Base-by-base conservation (phyloP, 2,797 vertebrate genomes). In the Pangasius larnaudii region DNA sequence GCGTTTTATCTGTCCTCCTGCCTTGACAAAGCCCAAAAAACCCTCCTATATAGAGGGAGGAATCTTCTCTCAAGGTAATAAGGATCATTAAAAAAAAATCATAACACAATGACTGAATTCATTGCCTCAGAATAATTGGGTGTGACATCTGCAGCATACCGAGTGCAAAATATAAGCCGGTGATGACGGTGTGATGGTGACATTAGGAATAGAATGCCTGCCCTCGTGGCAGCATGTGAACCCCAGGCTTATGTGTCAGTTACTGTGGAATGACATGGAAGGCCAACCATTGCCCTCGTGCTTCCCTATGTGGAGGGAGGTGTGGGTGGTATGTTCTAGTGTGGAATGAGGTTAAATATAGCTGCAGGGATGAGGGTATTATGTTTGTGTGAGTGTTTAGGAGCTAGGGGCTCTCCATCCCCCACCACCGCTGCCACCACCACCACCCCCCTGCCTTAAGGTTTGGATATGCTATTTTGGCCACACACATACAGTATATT, bases 391-490 rank as follows among this genome's bases (percentile, higher is more conserved):
- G 10, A 78, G 67, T 75, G 49, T 86, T 86, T 84, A 69, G 85
- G 11, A 79, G 61, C 65, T 65, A 71, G 83, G 22, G 51, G 49
- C 75, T 53, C 63, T 79, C 49, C 59, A 74, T 36, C 42, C 61
- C 5, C 30, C 7, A 85, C 13, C 18, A 58, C 30, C n/a, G 39
- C 51, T 75, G 49, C 39, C 58, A 42, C 39, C 2, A 16, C 30
- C 74, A 39, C 67, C 75, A 33, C 39, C 39, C 19, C 71, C 78
- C 18, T 27, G 49, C 87, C 61, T 87, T 56, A 84, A 79, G 74
- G 78, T 85, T 88, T 90, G 88, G 88, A 91, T 88, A 91, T 61
- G 67, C 65, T 91, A 91, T 89, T 91, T 90, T 67, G 82, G 78
- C 33, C 58, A 39, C 39, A 83, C 82, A n/a, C 53, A 67, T 86